A percentile compares a stretch with the other conserved stretches of the same genome.
phyloP scores from a whole-genome alignment of 1,140 invertebrate species.

The Periplaneta americana region DNA sequence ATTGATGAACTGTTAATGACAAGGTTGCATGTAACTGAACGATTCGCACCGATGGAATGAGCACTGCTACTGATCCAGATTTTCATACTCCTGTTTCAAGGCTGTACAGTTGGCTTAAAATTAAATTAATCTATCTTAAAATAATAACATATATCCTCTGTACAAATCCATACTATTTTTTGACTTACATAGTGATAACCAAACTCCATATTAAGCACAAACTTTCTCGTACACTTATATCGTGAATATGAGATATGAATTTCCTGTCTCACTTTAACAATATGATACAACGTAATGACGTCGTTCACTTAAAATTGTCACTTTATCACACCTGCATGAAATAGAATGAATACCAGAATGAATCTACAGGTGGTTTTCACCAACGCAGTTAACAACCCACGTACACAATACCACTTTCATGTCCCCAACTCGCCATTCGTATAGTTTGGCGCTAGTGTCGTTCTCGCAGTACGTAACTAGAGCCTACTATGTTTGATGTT shows the following conservation, averaged over 20 bases:
- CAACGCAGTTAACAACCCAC: constrained; percentile 3
- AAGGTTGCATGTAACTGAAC: not conserved
- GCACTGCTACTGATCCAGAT: not conserved
- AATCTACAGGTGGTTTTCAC: constrained; percentile 8
- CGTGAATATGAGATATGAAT: not conserved
- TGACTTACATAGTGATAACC: not conserved
- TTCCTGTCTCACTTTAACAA: not conserved
- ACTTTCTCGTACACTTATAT: not conserved
- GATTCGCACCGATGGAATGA: not conserved
- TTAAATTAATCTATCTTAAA: not conserved
- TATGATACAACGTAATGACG: not conserved
- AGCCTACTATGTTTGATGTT: too few species aligned
- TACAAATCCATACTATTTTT: not conserved
- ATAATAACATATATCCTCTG: not conserved
- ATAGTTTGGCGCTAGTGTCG: constrained; percentile 9
- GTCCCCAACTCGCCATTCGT: not conserved
- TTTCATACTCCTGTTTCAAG: not conserved
- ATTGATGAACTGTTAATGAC: not conserved
- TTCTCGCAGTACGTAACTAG: not conserved
- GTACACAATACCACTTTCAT: constrained; percentile 9
- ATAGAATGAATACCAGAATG: not conserved
- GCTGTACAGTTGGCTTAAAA: not conserved
- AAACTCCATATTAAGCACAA: not conserved
- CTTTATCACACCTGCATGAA: not conserved
- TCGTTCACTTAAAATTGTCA: not conserved